Evolutionary conservation across 2,888 invertebrate species (phyloP).

Genomic region (Megaustenia siamemsis): DNA sequence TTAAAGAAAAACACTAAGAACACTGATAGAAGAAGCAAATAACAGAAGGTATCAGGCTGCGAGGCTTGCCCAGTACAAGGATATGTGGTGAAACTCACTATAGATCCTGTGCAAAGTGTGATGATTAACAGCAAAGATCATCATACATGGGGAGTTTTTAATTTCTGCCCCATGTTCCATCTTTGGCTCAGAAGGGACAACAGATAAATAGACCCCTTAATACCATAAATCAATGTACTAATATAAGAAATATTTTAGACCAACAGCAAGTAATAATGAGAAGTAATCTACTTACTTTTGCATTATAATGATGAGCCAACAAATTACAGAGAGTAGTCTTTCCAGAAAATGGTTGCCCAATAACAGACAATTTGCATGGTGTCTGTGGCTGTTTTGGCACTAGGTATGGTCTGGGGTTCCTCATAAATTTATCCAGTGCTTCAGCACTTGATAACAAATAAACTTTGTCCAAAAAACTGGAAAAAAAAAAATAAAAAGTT

Average conservation of each 20-base stretch:
- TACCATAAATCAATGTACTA: not conserved
- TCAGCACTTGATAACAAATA: conserved; percentile 78
- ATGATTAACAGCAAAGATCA: too few species aligned
- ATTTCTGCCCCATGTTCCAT: too few species aligned
- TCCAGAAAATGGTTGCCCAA: conserved; percentile 77
- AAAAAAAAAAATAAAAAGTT: not conserved
- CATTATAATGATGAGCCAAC: conserved; percentile 78
- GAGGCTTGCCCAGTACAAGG: too few species aligned
- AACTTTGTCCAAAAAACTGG: conserved; percentile 80
- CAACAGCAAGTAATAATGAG: not conserved
- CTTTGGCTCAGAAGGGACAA: too few species aligned
- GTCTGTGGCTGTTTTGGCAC: conserved; percentile 78
- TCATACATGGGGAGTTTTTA: too few species aligned
- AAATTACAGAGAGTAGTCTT: conserved; percentile 77
- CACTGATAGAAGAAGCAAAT: too few species aligned
- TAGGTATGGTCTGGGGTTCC: conserved; percentile 79
- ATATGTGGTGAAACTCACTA: too few species aligned
- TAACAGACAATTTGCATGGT: conserved; percentile 78
- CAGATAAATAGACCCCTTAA: too few species aligned
- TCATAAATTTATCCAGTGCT: conserved; percentile 78
- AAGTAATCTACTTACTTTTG: conserved; percentile 69
- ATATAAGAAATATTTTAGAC: not conserved
- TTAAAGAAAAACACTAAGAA: too few species aligned
- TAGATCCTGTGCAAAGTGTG: too few species aligned
- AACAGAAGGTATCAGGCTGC: too few species aligned